Evolutionary conservation across 2,113 vertebrate species (phyloP).

Genomic region (Pelobates fuscus): DNA sequence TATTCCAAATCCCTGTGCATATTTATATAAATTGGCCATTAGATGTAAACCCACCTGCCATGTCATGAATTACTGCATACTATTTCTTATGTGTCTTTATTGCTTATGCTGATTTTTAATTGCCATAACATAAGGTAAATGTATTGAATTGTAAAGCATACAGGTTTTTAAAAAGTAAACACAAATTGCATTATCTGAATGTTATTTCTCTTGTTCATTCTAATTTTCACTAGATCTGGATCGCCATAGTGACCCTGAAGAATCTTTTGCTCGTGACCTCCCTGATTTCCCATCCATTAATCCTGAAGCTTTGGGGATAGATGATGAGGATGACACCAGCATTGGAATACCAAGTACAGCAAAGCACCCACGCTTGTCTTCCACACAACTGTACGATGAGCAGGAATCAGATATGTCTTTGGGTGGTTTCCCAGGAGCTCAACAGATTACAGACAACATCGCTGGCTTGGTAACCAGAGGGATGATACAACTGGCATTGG

Average conservation of each 20-base stretch:
- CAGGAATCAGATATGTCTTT: constrained; percentile 73
- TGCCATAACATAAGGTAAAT: too few relatives aligned
- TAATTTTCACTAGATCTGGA: constrained; percentile 76
- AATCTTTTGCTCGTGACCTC: constrained; percentile 91
- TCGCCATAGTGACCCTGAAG: constrained; percentile 92
- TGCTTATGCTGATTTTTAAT: too few relatives aligned
- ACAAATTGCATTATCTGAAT: too few relatives aligned
- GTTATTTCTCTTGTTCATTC: too few relatives aligned
- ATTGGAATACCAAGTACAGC: constrained; percentile 86
- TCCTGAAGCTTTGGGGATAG: constrained; percentile 82
- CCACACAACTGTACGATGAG: constrained; percentile 72
- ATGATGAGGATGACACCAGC: constrained; percentile 94
- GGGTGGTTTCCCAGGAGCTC: constrained; percentile 63
- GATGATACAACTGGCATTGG: constrained; percentile 89
- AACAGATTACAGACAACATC: constrained; percentile 76
- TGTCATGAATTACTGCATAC: too few relatives aligned
- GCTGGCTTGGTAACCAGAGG: constrained; percentile 85
- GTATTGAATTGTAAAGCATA: too few relatives aligned
- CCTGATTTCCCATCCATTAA: constrained; percentile 95
- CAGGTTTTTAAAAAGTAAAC: too few relatives aligned
- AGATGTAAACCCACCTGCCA: too few relatives aligned
- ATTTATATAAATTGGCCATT: too few relatives aligned
- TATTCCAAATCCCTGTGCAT: too few relatives aligned
- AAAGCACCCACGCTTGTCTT: constrained; percentile 61
- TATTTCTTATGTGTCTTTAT: too few relatives aligned